phyloP scores from a whole-genome alignment of 2,113 vertebrate genomes.

The Phylloscopus whistleri region DNA sequence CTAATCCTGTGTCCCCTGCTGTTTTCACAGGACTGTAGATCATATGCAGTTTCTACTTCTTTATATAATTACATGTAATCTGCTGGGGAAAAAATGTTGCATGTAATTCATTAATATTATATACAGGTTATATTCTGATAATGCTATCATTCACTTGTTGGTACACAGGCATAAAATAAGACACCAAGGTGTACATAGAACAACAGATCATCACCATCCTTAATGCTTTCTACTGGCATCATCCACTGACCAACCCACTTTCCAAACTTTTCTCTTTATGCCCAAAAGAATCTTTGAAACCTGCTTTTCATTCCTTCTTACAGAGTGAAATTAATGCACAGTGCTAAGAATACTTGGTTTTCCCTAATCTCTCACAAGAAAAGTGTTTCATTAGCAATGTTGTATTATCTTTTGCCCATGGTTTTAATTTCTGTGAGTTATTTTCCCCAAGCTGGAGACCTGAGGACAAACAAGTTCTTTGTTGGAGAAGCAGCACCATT shows the following conservation, averaged over 20 bases:
- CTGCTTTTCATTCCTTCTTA: background rate
- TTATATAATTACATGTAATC: background rate
- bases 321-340: background rate
- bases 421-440: background rate
- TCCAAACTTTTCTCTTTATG: background rate
- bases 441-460: background rate
- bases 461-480: background rate
- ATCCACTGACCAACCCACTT: background rate
- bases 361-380: background rate
- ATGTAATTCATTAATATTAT: background rate
- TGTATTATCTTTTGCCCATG: background rate
- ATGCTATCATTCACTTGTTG: background rate
- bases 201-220: background rate
- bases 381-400: background rate
- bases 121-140: background rate
- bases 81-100: background rate
- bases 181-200: background rate
- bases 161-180: background rate
- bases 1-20: background rate
- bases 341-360: background rate
- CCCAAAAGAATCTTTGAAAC: background rate
- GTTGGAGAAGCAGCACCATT: background rate
- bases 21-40: background rate
- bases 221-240: background rate
- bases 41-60: background rate